Percentiles rank a stretch among this genome's conserved stretches.
These are phyloP conservation scores for Aricia agestis DNA, from an alignment of 1,140 invertebrate species.

Conservation along the genomic window DNA sequence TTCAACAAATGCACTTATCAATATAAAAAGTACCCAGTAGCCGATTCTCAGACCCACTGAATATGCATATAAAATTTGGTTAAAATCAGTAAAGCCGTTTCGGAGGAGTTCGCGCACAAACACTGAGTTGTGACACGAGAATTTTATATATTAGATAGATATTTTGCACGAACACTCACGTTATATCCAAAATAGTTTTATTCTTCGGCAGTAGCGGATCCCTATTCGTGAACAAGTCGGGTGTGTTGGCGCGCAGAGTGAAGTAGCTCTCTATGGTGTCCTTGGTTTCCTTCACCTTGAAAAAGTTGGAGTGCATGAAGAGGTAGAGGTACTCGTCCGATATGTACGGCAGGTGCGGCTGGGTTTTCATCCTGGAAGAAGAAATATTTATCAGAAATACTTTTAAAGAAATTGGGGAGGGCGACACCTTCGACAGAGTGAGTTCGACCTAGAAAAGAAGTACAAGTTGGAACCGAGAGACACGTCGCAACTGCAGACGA, in stretches of 20 bases:
- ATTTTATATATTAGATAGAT: background rate
- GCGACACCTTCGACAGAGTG: too few relatives aligned
- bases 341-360: constrained; percentile 77
- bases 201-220: constrained; percentile 71
- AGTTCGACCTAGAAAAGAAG: too few relatives aligned
- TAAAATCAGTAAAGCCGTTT: too few relatives aligned
- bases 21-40: too few relatives aligned
- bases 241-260: constrained; percentile 73
- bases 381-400: background rate
- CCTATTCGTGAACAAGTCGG: constrained; percentile 75
- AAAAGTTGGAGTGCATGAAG: constrained; percentile 79
- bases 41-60: too few relatives aligned
- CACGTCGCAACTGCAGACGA: too few relatives aligned
- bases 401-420: background rate
- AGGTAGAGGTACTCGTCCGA: constrained; percentile 77
- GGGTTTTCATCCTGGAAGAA: constrained; percentile 75
- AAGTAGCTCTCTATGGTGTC: constrained; percentile 78
- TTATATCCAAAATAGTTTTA: constrained; percentile 71
- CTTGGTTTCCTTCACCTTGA: constrained; percentile 77
- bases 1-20: too few relatives aligned
- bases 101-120: too few relatives aligned
- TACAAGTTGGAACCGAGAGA: too few relatives aligned
- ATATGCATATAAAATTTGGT: too few relatives aligned
- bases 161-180: constrained; percentile 53
- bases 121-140: too few relatives aligned